phyloP scores from a whole-genome alignment of 1,140 invertebrate species.

The Melipona quadrifasciata region DNA sequence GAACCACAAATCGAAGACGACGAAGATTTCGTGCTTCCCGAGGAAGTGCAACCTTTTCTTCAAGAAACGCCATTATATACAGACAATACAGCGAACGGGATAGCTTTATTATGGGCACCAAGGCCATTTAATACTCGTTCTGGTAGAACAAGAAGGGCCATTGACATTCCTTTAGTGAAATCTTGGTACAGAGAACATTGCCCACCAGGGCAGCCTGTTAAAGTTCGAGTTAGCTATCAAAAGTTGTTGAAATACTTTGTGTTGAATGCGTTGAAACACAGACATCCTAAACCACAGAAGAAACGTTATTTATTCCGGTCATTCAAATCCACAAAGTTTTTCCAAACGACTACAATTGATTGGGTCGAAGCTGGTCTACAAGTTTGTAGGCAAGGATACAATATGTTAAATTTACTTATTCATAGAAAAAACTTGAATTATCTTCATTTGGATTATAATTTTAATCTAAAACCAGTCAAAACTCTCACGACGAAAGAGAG shows the following conservation, averaged over 20 bases:
- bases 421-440: slow-evolving; percentile 99
- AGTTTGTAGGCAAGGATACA: slow-evolving; percentile 99
- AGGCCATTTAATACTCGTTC: slow-evolving; percentile 98
- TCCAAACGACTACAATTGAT: slow-evolving; percentile 99
- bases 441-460: slow-evolving; percentile 99
- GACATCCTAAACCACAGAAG: slow-evolving; percentile 98
- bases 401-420: slow-evolving; percentile 99
- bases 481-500: slow-evolving; percentile 99
- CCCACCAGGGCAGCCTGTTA: slow-evolving; percentile 98
- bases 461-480: slow-evolving; percentile 99
- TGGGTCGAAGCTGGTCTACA: slow-evolving; percentile 99
- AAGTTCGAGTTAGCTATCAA: slow-evolving; percentile 99
- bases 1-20: slow-evolving; percentile 96
- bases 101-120: slow-evolving; percentile 98
- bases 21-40: slow-evolving; percentile 96
- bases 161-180: slow-evolving; percentile 98
- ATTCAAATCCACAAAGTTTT: slow-evolving; percentile 99
- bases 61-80: slow-evolving; percentile 98
- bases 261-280: slow-evolving; percentile 97
- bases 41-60: slow-evolving; percentile 95
- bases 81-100: slow-evolving; percentile 99
- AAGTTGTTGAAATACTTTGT: slow-evolving; percentile 99
- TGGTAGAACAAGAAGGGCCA: slow-evolving; percentile 91
- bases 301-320: slow-evolving; percentile 99
- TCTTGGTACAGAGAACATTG: slow-evolving; percentile 99